A percentile compares a stretch with the other conserved stretches of the same genome.
Evolutionary conservation across 2,888 invertebrate species (phyloP).

Genomic region (Parnassius apollo): DNA sequence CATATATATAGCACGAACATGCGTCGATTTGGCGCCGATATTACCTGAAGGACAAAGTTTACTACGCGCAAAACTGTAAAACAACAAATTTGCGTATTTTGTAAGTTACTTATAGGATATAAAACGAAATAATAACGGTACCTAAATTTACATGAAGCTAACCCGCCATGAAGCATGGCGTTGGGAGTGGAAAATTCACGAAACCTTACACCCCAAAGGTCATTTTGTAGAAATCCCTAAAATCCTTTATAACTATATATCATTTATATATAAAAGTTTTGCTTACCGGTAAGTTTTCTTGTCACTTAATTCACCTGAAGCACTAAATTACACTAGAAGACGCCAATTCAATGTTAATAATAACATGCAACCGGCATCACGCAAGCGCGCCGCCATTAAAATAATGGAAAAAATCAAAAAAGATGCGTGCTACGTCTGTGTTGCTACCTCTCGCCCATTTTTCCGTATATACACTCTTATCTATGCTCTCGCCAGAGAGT

Average conservation of each 20-base stretch:
- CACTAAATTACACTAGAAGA: conserved; percentile 58
- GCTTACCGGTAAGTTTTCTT: conserved; percentile 50
- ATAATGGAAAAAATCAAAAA: conserved; percentile 46
- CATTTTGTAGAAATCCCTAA: conserved; percentile 17
- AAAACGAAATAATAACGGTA: conserved; percentile 49
- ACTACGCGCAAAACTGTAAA: conserved; percentile 6
- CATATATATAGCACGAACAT: conserved; percentile 38
- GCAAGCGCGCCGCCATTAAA: conserved; percentile 79
- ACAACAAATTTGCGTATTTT: neutral
- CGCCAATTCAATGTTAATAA: conserved; percentile 71
- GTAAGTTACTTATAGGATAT: neutral
- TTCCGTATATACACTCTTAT: no score
- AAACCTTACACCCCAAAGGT: conserved; percentile 35
- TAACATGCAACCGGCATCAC: conserved; percentile 79
- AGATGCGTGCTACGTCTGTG: conserved; percentile 29
- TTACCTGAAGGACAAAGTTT: conserved; percentile 57
- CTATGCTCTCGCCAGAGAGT: no score
- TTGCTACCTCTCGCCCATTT: conserved; percentile 36
- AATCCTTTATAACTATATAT: conserved; percentile 1
- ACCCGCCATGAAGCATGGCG: conserved; percentile 72
- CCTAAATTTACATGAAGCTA: conserved; percentile 50
- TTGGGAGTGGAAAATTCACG: conserved; percentile 64
- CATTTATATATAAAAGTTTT: conserved; percentile 25
- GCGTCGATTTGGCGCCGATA: conserved; percentile 58
- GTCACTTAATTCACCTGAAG: conserved; percentile 50